phyloP scores from a whole-genome alignment of 2,888 invertebrate species.

The Eupithecia pulchellata region DNA sequence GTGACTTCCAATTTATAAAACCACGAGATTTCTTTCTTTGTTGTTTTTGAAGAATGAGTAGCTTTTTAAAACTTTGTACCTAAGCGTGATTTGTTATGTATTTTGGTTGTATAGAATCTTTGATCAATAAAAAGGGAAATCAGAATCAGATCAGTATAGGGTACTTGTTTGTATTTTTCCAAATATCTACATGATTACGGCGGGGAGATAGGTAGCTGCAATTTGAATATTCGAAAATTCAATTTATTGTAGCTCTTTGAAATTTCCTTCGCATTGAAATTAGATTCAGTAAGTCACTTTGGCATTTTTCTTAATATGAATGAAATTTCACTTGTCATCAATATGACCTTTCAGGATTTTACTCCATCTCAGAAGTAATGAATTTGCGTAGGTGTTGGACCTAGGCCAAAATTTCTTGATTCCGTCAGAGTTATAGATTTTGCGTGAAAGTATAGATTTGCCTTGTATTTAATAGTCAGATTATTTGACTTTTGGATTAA shows the following conservation, averaged over 20 bases:
- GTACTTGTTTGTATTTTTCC: background rate
- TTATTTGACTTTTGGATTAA: no score
- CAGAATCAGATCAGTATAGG: background rate
- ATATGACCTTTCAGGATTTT: constrained; percentile 37
- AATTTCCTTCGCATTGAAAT: background rate
- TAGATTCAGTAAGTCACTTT: constrained; percentile 4
- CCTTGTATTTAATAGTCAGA: no score
- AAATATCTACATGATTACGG: background rate
- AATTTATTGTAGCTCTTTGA: background rate
- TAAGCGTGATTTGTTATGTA: background rate
- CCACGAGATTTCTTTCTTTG: background rate
- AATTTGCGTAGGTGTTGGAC: constrained; percentile 53
- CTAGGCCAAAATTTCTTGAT: constrained; percentile 52
- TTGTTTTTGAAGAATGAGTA: background rate
- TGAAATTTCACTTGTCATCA: constrained; percentile 25
- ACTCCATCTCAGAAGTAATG: constrained; percentile 40
- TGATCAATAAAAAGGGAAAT: background rate
- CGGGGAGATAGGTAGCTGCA: background rate
- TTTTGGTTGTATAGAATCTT: background rate
- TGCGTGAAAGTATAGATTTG: constrained; percentile 36
- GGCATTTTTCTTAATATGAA: constrained; percentile 17
- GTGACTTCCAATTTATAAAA: constrained; percentile 15
- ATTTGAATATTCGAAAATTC: background rate
- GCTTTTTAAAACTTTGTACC: background rate
- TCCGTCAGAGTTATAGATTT: constrained; percentile 52